phyloP scores from a whole-genome alignment of 2,797 vertebrate genomes.

The Saguinus oedipus region DNA sequence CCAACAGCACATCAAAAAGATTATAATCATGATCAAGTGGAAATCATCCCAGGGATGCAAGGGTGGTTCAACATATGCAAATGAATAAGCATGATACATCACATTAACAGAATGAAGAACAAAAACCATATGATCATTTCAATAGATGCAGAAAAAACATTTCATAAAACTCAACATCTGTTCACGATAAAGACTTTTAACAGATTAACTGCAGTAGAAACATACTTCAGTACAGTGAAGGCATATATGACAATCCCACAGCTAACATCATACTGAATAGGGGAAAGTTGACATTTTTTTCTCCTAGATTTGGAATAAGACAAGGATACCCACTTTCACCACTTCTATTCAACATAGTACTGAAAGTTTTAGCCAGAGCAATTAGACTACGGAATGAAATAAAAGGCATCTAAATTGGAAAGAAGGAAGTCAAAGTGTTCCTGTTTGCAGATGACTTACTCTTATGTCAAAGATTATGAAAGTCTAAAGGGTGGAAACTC shows the following conservation, averaged over 20 bases:
- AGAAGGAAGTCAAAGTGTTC: neutral
- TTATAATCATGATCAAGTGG: neutral
- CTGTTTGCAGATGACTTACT: neutral
- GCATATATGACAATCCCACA: neutral
- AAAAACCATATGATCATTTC: neutral
- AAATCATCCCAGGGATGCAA: neutral
- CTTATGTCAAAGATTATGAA: neutral
- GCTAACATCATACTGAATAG: neutral
- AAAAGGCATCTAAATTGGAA: neutral
- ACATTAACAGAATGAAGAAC: neutral
- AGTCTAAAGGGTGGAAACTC: neutral
- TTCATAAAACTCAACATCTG: neutral
- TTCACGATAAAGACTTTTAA: neutral
- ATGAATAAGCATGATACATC: neutral
- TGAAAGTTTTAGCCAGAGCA: neutral
- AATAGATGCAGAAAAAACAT: neutral
- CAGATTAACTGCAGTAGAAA: neutral
- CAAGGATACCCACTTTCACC: neutral
- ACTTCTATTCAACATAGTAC: neutral
- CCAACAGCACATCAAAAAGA: neutral
- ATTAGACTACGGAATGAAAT: neutral
- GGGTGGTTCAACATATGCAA: neutral
- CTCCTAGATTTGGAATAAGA: neutral
- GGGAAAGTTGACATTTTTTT: neutral
- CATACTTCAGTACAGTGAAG: neutral